Evolutionary conservation across 2,797 vertebrate genomes (phyloP), one percentile per base, ranked within the genome.

Genomic region (Syngnathus rostellatus): DNA sequence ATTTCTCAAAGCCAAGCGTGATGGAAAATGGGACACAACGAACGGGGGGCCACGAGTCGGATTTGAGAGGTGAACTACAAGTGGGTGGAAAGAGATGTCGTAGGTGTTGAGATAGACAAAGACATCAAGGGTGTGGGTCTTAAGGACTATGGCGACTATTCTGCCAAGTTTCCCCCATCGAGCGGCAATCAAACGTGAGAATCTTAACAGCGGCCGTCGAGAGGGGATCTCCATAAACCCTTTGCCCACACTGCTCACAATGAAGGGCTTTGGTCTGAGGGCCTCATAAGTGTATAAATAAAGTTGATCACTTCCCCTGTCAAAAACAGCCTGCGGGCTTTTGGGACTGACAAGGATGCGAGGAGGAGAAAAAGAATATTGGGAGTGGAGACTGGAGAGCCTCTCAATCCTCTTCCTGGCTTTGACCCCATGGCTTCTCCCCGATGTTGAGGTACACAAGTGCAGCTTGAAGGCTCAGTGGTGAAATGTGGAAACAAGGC

Each of bases 221-320:
- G 78, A 77, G 78, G 74, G 70, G 71, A 82, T 76, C 77, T 77
- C 76, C 48, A 71, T 72, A 85, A 86, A 86, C 71, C 79, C 78
- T 77, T 84, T 83, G 80, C 68, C 73, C 80, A 69, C 69, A 45
- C 71, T 23, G 11, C 71, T 73, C 69, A 85, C 81, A 89, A 90
- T 75, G 79, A 83, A 68, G 73, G 78, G 82, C 78, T 87, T 87
- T 88, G 78, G 70, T 79, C 75, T 77, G 68, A 82, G 82, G 74
- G 81, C 77, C 80, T 87, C 81, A 90, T 86, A 89, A 88, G 84
- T 87, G 83, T 89, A 87, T 86, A 91, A 88, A 91, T 91, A 87
- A 89, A 86, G 85, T 89, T 89, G 83, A 90, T 89, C 87, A 88
- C 85, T 90, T 89, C 84, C 86, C 80, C 73, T 79, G 73, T 88